Conservation (phyloP, 2,113 vertebrate genomes). For the Piprites chloris region DNA sequence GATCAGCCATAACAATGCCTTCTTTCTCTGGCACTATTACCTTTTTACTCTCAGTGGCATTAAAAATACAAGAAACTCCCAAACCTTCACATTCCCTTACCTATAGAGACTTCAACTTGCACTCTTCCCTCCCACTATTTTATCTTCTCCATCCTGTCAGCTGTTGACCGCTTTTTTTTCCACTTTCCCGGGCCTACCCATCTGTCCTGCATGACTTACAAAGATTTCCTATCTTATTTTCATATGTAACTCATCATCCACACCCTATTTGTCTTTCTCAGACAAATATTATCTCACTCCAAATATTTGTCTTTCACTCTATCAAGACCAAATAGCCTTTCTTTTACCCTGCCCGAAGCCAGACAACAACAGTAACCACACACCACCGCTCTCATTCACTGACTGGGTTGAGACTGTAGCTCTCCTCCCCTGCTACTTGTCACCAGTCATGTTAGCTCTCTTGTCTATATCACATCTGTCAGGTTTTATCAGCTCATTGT, state of each 20-base stretch:
- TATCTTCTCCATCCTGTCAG: not conserved
- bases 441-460: not conserved
- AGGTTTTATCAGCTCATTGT: not conserved
- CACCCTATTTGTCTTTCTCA: constrained; percentile 38
- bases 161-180: not conserved
- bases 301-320: constrained; percentile 49
- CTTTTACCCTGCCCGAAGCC: not conserved
- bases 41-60: not conserved
- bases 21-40: not conserved
- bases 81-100: not conserved
- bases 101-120: not conserved
- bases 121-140: not conserved
- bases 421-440: not conserved
- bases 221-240: constrained; percentile 29
- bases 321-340: constrained; percentile 2
- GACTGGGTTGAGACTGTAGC: not conserved
- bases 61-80: not conserved
- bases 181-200: not conserved
- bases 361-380: not conserved
- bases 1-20: not conserved
- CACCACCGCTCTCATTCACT: not conserved
- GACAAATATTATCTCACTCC: constrained; percentile 20
- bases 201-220: not conserved
- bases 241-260: not conserved
- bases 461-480: not conserved